Evolutionary conservation across 2,113 vertebrate genomes (phyloP).

Genomic region (Thymallus thymallus): DNA sequence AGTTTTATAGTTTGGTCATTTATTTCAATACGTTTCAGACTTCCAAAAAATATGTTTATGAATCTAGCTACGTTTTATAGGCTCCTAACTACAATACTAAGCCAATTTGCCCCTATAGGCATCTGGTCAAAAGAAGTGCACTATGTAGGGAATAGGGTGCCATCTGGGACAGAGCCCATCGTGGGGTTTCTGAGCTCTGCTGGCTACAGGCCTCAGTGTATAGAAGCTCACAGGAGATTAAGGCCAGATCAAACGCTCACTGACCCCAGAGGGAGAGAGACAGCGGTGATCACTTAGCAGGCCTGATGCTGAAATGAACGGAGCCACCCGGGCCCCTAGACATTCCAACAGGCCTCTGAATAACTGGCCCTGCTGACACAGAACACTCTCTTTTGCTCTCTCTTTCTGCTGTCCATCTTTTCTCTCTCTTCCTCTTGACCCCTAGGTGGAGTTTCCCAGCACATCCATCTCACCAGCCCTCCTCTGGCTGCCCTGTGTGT

Average conservation of each 20-base stretch:
- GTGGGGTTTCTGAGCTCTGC: not conserved
- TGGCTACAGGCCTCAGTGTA: no score
- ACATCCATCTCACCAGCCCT: not conserved
- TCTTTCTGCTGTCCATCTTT: no score
- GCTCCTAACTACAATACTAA: no score
- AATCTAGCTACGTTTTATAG: no score
- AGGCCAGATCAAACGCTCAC: constrained; percentile 31
- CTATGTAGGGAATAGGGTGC: no score
- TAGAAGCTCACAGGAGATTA: constrained; percentile 15
- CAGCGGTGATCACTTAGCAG: not conserved
- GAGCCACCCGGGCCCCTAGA: not conserved
- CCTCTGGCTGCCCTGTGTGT: not conserved
- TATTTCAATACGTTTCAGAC: no score
- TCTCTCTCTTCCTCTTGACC: not conserved
- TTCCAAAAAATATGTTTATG: no score
- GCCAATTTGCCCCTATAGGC: no score
- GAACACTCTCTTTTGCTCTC: not conserved
- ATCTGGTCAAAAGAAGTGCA: no score
- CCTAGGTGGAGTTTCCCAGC: constrained; percentile 6
- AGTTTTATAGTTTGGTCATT: no score
- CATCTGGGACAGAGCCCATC: not conserved
- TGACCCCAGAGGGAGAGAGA: not conserved
- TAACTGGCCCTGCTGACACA: not conserved
- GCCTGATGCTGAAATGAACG: not conserved
- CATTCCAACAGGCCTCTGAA: constrained; percentile 29